A percentile compares a stretch with the other conserved stretches of the same genome.
These are phyloP conservation scores for Phataginus tricuspis DNA, from an alignment of 2,797 vertebrate genomes.

Conservation along the genomic window DNA sequence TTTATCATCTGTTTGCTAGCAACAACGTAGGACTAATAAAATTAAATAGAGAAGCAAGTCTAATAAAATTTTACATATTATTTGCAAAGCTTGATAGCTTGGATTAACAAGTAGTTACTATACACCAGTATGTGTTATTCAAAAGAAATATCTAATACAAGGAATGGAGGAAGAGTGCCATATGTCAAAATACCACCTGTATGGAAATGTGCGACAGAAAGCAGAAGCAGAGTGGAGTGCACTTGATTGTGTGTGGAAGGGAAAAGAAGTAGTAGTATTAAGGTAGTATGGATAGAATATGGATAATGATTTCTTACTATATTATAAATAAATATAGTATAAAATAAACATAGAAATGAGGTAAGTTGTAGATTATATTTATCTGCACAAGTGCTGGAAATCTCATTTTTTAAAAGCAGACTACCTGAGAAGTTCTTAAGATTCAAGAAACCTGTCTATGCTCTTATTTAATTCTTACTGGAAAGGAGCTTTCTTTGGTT, in stretches of 20 bases:
- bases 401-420: constrained; percentile 7
- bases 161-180: not conserved
- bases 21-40: constrained; percentile 29
- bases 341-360: constrained; percentile 10
- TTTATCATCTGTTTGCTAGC: not conserved
- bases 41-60: not conserved
- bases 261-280: not conserved
- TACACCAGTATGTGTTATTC: not conserved
- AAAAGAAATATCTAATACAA: constrained; percentile 24
- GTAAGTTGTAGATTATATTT: not conserved
- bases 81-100: not conserved
- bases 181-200: constrained; percentile 44
- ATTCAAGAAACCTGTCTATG: not conserved
- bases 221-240: not conserved
- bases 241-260: not conserved
- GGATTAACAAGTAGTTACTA: constrained; percentile 6
- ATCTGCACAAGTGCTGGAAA: not conserved
- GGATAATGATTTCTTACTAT: not conserved
- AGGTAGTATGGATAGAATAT: constrained; percentile 14
- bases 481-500: not conserved
- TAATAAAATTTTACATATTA: constrained; percentile 42
- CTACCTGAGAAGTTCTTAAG: not conserved
- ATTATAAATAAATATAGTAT: not conserved
- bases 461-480: not conserved
- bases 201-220: not conserved